Evolutionary conservation across 2,797 vertebrate genomes (phyloP).

Genomic region (Manis javanica): DNA sequence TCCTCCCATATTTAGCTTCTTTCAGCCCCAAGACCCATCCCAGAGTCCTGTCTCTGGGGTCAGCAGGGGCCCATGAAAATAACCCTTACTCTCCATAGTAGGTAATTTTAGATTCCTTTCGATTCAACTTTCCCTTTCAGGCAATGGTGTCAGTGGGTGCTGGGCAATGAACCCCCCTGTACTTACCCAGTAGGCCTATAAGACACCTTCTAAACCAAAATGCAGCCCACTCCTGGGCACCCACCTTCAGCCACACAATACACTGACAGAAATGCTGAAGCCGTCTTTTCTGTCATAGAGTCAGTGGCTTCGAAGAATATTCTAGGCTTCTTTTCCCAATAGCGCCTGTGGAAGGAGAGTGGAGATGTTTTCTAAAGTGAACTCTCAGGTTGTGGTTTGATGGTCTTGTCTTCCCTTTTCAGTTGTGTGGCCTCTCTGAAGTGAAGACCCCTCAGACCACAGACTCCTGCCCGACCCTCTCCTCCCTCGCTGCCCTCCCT

Average conservation of each 20-base stretch:
- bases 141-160: rapidly evolving
- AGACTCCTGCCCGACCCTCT: background rate
- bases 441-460: background rate
- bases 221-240: background rate
- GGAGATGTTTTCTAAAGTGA: background rate
- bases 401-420: background rate
- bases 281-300: background rate
- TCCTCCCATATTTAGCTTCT: background rate
- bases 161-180: background rate
- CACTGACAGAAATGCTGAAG: background rate
- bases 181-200: background rate
- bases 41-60: background rate
- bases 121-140: background rate
- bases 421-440: background rate
- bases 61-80: background rate
- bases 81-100: background rate
- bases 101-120: background rate
- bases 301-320: background rate
- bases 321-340: background rate
- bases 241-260: background rate
- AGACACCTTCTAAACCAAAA: background rate
- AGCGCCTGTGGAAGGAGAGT: background rate
- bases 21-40: background rate
- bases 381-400: background rate
- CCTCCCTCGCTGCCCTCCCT: background rate